Base-by-base conservation (phyloP, 2,797 vertebrate genomes). In the Acridotheres tristis region DNA sequence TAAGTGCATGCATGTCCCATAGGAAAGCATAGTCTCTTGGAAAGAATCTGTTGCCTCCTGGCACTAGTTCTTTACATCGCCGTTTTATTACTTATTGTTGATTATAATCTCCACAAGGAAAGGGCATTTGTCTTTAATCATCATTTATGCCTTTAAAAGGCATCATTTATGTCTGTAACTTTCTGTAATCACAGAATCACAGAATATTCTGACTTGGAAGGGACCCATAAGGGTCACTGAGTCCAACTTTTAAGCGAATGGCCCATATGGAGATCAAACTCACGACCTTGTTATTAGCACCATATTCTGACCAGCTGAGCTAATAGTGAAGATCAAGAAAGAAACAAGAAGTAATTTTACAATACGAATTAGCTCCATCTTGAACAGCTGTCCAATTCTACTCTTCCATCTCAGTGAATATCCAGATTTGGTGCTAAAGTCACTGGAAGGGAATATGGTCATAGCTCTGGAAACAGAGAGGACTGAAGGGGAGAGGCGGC, bases 281-380 rank as follows among this genome's bases (percentile, higher is more conserved):
- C 42, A 38, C 0, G 2, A 47, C 18, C 34, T 47, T 54, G 29
- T 25, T 61, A 14, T 54, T 54, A 30, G 34, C 48, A 54, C 25
- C 40, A 48, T 55, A 40, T 40, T 77, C 23, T 17, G 34, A 68
- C 20, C 40, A 62, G 17, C 63, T 69, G 57, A 55, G 34, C 34
- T 47, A 82, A 81, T 21, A 79, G 34, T 27, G 42, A 91, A 91
- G 61, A 84, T 73, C 66, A 76, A 75, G 55, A 84, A 91, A 42
- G 83, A 96, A 91, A 71, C 30, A 85, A 82, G 68, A 79, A 54
- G 47, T 59, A 86, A 76, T 91, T 88, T 82, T 76, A 88, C 38
- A 78, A 45, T 73, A 65, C 76, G 76, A 76, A 69, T 85, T 66
- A 82, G 17, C 22, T 68, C 59, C 61, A 30, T 22, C 59, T 83